These are phyloP conservation scores for Babyrousa celebensis DNA, from an alignment of 2,797 vertebrate species.

Conservation along the genomic window DNA sequence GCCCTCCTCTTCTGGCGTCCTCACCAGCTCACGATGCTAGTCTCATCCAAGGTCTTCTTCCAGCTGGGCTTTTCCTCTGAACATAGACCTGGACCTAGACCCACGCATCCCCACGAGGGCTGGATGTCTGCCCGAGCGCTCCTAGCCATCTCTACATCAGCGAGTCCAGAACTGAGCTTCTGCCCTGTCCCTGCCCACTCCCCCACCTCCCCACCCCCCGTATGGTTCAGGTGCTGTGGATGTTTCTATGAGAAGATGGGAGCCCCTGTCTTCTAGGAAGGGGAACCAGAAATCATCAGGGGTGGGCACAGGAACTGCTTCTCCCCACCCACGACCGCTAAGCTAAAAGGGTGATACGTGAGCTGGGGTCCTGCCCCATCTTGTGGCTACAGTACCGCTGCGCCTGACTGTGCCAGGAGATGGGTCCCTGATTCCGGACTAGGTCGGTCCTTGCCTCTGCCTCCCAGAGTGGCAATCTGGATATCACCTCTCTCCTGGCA, in stretches of 20 bases:
- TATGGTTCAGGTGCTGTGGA: no score
- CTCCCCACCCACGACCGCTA: fast-evolving
- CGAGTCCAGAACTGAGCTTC: neutral
- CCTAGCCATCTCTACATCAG: fast-evolving
- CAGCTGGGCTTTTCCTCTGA: neutral
- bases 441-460: neutral
- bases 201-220: neutral
- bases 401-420: neutral
- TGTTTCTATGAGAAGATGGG: neutral
- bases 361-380: fast-evolving
- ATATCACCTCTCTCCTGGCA: neutral
- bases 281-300: neutral
- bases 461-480: no score
- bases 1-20: neutral
- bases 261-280: neutral
- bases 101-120: fast-evolving
- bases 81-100: neutral
- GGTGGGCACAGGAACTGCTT: neutral
- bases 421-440: fast-evolving
- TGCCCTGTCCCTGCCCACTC: no score
- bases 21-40: neutral
- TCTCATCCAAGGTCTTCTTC: neutral
- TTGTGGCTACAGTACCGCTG: neutral
- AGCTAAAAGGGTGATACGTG: neutral
- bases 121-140: neutral